Evolutionary conservation across 2,113 vertebrate genomes (phyloP).

Genomic region (Burhinus bistriatus): DNA sequence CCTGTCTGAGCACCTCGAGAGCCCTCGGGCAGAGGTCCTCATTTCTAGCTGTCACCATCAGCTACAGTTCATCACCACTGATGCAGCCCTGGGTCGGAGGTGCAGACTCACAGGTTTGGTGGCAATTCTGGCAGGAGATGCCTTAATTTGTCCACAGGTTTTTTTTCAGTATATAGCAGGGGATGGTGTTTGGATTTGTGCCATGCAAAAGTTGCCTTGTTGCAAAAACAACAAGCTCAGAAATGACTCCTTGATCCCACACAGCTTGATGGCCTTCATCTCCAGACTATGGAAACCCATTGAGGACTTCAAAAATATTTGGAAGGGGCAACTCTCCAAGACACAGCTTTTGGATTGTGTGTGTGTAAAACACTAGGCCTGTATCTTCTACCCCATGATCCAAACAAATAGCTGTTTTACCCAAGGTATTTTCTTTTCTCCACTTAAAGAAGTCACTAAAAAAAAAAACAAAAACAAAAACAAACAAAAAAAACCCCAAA

Average conservation of each 20-base stretch:
- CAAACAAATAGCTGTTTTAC: background rate
- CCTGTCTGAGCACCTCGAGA: background rate
- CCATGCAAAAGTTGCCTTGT: accelerated
- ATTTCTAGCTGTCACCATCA: background rate
- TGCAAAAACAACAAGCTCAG: background rate
- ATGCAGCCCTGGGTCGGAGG: accelerated
- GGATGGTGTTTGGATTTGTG: accelerated
- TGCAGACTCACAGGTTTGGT: accelerated
- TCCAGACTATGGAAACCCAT: background rate
- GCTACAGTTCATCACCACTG: accelerated
- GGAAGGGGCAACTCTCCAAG: background rate
- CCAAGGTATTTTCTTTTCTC: background rate
- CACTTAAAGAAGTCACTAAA: background rate
- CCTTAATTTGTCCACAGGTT: background rate
- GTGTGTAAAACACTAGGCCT: background rate
- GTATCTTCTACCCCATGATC: background rate
- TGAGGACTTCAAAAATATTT: background rate
- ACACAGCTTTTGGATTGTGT: background rate
- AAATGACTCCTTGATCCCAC: background rate
- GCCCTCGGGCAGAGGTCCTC: background rate
- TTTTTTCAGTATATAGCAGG: accelerated
- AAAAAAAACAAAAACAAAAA: too few relatives aligned
- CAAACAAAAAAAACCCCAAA: too few relatives aligned
- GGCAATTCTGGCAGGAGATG: background rate
- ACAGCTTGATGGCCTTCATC: background rate